Base-by-base conservation (phyloP, 2,797 vertebrate genomes). In the Australoheros facetus region DNA sequence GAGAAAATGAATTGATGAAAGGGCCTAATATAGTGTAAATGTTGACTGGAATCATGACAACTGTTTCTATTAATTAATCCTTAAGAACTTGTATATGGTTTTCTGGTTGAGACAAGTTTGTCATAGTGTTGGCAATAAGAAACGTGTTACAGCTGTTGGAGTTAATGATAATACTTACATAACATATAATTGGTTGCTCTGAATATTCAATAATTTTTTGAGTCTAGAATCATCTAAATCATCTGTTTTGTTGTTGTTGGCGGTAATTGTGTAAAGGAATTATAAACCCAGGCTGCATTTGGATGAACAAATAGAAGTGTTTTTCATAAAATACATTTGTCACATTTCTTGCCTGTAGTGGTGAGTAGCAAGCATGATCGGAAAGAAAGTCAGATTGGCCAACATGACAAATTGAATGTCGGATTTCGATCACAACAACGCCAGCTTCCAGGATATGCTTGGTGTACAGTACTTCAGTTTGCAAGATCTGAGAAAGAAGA, bases 151-250 rank as follows among this genome's bases (percentile, higher is more conserved):
- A 64, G 21, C 14, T 64, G 10, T 26, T 64, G 37, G 21, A 64
- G 42, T 64, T 45, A 26, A 45, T 45, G 16, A 64, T 45, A 64
- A 14, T 32, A 32, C 19, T 56, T 37, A 53, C 26, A 23, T 7
- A 12, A 26, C 28, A 5, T 42, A 39, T 86, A 88, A 84, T 87
- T 85, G 82, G 70, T 72, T 71, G 58, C 48, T 58, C 87, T 82
- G 79, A 75, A 81, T 86, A 80, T 85, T 51, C 23, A 85, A 71
- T 62, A 56, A 79, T 73, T 73, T 76, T 71, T 16, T 66, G 21
- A 37, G 59, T 26, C 45, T 55, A 57, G n/a, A 79, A 26, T 45
- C 2, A 26, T 14, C 60, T 2, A 16, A 48, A 30, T 78, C 28
- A 48, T 81, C 72, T 78, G 57, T 54, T 16, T 14, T 53, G 16